Evolutionary conservation across 2,797 vertebrate genomes (phyloP), one percentile per base, ranked within the genome.

Genomic region (Centropyge bicolor): DNA sequence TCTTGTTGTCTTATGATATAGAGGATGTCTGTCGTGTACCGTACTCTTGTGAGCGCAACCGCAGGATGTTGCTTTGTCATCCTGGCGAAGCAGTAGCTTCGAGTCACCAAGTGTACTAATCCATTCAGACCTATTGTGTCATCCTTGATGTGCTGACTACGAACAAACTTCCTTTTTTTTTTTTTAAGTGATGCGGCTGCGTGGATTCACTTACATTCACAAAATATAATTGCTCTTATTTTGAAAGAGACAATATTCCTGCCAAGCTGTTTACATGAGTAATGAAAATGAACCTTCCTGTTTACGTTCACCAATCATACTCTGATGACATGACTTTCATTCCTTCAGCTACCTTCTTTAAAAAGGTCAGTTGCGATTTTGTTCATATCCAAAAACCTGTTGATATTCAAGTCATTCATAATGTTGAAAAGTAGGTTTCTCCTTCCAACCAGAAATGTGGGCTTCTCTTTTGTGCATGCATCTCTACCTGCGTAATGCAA

Each of bases 31-130:
- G 24, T 4, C 17, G 16, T 56, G 45, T 8, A 38, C 6, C 0
- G 8, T 13, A 0, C 36, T 63, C 57, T n/a, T 17, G n/a, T 45
- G 48, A 36, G 55, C 8, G 54, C 38, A 65, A 65, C 61, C 48
- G 17, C 17, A 12, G 45, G 55, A 62, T 68, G 68, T 60, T 86
- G 84, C 78, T 73, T 82, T 43, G 71, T 87, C 82, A 86, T 88
- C 63, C 55, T 78, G 62, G 13, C 61, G 69, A 20, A 71, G 73
- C 70, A 63, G 68, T 22, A 12, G 41, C 68, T 73, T 79, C 8
- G 22, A 55, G 46, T 78, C 70, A 55, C 22, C 1, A 48, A 63
- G 60, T 57, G 20, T 63, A 31, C 57, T 27, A 41, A 20, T 61
- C 24, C 49, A 31, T 54, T 49, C 22, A 56, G 24, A 51, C 5